These are phyloP conservation scores for Pecten maximus DNA, from an alignment of 2,888 invertebrate genomes.

Conservation along the genomic window DNA sequence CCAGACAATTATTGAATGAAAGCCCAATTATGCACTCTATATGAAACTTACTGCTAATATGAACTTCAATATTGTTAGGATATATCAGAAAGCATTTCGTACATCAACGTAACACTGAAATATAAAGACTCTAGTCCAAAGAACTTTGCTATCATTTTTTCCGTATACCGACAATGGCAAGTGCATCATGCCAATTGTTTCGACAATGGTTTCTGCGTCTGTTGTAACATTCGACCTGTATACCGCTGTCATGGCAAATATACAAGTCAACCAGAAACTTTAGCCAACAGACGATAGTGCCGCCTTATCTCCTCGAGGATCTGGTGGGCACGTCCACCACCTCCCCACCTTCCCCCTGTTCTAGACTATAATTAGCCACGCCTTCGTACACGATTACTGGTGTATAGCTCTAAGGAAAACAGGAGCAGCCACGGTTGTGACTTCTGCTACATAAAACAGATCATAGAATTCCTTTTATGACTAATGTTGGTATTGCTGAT, in stretches of 20 bases:
- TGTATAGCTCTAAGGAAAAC: neutral
- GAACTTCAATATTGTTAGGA: no score
- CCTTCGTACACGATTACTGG: neutral
- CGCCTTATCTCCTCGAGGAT: neutral
- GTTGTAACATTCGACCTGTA: neutral
- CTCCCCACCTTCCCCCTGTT: neutral
- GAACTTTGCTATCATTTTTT: neutral
- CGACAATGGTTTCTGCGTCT: neutral
- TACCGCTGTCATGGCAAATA: neutral
- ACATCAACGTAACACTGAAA: neutral
- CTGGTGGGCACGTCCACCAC: neutral
- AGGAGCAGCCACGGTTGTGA: neutral
- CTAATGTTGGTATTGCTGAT: neutral
- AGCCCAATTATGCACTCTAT: no score
- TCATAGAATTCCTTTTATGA: constrained; percentile 8
- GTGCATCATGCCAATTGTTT: neutral
- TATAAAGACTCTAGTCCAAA: neutral
- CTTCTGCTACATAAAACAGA: constrained; percentile 33
- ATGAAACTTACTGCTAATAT: no score
- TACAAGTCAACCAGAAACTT: constrained; percentile 21
- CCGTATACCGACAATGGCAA: neutral
- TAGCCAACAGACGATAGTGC: neutral
- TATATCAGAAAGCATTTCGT: no score
- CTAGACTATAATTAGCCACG: neutral
- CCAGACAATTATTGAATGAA: no score